Evolutionary conservation across 2,797 vertebrate genomes (phyloP), one percentile per base, ranked within the genome.

Genomic region (Enteromius paludinosus): DNA sequence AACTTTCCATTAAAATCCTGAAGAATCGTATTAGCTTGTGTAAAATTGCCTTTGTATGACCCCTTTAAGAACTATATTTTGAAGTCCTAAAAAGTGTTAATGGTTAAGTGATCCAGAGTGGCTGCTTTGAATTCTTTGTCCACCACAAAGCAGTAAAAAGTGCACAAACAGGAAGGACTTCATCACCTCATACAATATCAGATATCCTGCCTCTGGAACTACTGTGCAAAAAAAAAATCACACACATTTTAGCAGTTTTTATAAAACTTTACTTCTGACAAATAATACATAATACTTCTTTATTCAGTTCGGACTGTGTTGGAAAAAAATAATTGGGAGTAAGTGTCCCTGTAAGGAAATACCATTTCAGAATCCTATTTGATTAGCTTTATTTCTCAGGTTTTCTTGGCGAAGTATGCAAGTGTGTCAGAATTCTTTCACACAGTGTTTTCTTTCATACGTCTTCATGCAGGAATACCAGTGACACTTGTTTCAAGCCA

Each of bases 141-240:
- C 35, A 54, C 62, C 69, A n/a, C 35, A 33, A 75, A 59, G 35
- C 47, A 59, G 62, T 28, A 30, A 68, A 82, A 66, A 82, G 71
- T 43, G 35, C 71, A 54, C 61, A 75, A 82, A 82, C 61, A 82
- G 71, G 80, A 82, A 68, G 47, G 47, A 75, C 71, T 43, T 66
- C 35, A 8, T 38, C 35, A 41, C 33, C 71, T 82, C 80, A 33
- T 56, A 25, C 47, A 68, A 43, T 66, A 33, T 82, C 47, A 45
- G 35, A 82, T 82, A 56, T 68, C 71, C 54, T 65, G 45, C 30
- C 45, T 75, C 23, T 66, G 71, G 47, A 66, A 41, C 49, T 75
- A 75, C 59, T 56, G 59, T 38, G 33, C 17, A 15, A 10, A 73
- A 41, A 81, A 41, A n/a, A n/a, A n/a, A 14, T 54, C 28, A 18